Evolutionary conservation across 2,888 invertebrate species (phyloP), one percentile per base, ranked within the genome.

Genomic region (Chloroclysta siterata): DNA sequence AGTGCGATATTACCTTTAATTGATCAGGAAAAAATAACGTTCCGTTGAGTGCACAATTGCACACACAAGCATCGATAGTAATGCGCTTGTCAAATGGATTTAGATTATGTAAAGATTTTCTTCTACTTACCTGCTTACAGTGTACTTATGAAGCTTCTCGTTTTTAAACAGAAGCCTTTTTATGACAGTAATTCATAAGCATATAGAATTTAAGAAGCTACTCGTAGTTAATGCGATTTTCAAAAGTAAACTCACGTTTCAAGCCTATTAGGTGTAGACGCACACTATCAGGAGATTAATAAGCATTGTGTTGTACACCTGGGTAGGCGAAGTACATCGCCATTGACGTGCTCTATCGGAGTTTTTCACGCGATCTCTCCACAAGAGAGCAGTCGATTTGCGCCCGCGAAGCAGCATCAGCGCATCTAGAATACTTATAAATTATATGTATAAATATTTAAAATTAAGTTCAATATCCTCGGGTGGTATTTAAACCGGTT

Each of bases 281-380:
- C 69, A 70, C 69, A 71, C 66, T 50, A 57, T 60, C 65, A 67
- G 65, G 58, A 59, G 47, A 67, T 70, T 65, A 48, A 61, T 60
- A 60, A 63, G 68, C 66, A 62, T 69, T 70, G 66, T 66, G 62
- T 67, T 71, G 68, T 70, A 66, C 71, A 72, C 70, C 72, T 74
- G 72, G 68, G 61, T 69, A 71, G 63, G 59, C 63, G 62, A 70
- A 58, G 62, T 70, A 67, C 70, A 60, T 65, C 60, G 58, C 74
- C 84, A 84, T 84, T 82, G 84, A 83, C 81, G 85, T 89, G 88
- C 82, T 86, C 80, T 85, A 87, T 84, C 77, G 84, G 79, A 78
- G 87, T 87, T 90, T 90, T 91, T 88, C 91, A 90, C 88, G 90
- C 90, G 91, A 92, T 92, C 91, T 93, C 92, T 88, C 91, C 79